Evolutionary conservation across 1,140 invertebrate species (phyloP).

Genomic region (Pectinophora gossypiella): DNA sequence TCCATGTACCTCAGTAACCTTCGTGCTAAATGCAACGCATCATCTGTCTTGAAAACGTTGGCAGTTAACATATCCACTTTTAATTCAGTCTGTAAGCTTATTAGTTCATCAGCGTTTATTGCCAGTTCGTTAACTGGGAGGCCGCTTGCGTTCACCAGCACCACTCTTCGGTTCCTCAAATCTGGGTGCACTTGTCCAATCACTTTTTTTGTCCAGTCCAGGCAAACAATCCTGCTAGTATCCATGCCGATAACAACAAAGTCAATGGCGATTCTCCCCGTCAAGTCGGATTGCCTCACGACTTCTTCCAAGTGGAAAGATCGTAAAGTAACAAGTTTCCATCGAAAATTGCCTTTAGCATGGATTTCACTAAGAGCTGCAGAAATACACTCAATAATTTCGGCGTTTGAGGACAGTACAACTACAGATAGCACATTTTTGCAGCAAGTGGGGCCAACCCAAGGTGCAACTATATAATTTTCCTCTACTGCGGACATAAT

Average conservation of each 20-base stretch:
- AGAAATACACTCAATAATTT: constrained; percentile 53
- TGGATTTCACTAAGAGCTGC: constrained; percentile 50
- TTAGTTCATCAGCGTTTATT: constrained; percentile 46
- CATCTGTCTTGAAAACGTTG: constrained; percentile 45
- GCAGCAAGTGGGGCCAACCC: constrained; percentile 46
- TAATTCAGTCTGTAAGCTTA: constrained; percentile 46
- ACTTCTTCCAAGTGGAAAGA: constrained; percentile 51
- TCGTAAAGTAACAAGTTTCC: constrained; percentile 50
- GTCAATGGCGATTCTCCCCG: constrained; percentile 56
- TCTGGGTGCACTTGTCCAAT: constrained; percentile 55
- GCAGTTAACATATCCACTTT: constrained; percentile 56
- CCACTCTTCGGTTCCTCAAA: constrained; percentile 41
- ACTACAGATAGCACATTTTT: constrained; percentile 48
- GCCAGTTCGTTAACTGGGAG: constrained; percentile 52
- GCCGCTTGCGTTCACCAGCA: constrained; percentile 55
- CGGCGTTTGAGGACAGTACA: constrained; percentile 44
- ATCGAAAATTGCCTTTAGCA: constrained; percentile 38
- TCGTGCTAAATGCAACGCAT: constrained; percentile 39
- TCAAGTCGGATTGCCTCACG: constrained; percentile 40
- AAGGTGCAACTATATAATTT: constrained; percentile 40
- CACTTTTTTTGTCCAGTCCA: constrained; percentile 52
- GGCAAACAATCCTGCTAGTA: constrained; percentile 51
- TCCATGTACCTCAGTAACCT: constrained; percentile 55
- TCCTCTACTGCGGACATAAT: constrained; percentile 44
- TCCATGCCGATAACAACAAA: constrained; percentile 60